These are phyloP conservation scores for Drosophila austrosaltans DNA, from an alignment of 2,888 invertebrate species.

Conservation along the genomic window DNA sequence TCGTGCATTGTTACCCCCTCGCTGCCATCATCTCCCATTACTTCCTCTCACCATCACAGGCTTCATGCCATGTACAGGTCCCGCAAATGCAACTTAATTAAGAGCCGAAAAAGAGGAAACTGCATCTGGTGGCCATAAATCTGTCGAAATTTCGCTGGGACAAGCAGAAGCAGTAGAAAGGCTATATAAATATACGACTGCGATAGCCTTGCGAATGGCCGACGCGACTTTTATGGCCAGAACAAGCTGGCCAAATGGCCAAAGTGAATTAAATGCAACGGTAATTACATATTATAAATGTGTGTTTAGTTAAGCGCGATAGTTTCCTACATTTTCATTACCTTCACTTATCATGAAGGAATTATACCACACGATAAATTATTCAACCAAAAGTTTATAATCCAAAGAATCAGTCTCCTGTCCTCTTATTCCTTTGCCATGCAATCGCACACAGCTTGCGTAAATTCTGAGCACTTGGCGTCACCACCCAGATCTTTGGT, in stretches of 20 bases:
- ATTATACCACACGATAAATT: conserved; percentile 27
- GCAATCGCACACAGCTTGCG: conserved; percentile 87
- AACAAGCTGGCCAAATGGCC: conserved; percentile 15
- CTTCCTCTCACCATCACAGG: not conserved
- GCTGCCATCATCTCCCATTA: not conserved
- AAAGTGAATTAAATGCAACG: conserved; percentile 60
- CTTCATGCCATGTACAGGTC: conserved; percentile 43
- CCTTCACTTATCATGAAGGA: not conserved
- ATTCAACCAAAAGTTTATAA: not conserved
- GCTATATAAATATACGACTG: conserved; percentile 68
- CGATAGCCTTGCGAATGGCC: conserved; percentile 55
- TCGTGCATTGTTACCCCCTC: conserved; percentile 30
- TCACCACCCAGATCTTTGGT: conserved; percentile 95
- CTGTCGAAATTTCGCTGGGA: conserved; percentile 61
- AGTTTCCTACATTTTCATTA: conserved; percentile 18
- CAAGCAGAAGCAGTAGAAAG: conserved; percentile 33
- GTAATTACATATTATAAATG: conserved; percentile 63
- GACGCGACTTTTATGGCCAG: conserved; percentile 55
- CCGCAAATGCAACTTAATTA: conserved; percentile 65
- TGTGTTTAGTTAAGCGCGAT: conserved; percentile 44
- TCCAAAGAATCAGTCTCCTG: not conserved
- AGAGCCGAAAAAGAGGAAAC: conserved; percentile 53
- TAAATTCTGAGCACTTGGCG: conserved; percentile 93
- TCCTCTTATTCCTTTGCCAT: not conserved
- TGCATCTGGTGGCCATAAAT: conserved; percentile 66